Evolutionary conservation across 2,113 vertebrate genomes (phyloP), one percentile per base, ranked within the genome.

Genomic region (Scortum barcoo): DNA sequence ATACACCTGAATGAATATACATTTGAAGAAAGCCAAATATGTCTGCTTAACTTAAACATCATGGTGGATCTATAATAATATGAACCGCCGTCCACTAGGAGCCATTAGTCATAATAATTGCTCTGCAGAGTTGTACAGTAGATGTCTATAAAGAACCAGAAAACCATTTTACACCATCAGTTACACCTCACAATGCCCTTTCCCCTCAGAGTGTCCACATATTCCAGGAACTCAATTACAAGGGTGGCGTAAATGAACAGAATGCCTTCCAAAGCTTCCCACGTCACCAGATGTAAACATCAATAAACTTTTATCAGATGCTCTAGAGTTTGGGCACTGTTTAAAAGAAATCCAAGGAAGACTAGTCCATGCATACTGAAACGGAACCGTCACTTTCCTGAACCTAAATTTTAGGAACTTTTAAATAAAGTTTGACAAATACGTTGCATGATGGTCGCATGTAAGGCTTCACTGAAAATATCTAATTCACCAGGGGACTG

Each of bases 261-360:
- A 57, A 81, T 88, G 44, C 68, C 76, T 80, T 86, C 66, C 62
- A 73, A 40, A 60, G 46, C 77, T 50, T 78, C 42, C 36, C 78
- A 74, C 77, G 84, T 66, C 84, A 63, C 81, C 72, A 80, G 69
- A 85, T 76, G 78, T 88, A 88, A 85, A 80, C 84, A 88, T 85
- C 82, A 86, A 81, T 83, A 80, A 80, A 81, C 10, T 73, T 88
- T 84, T 65, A 86, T 86, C 58, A 42, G 74, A 74, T 68, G 84
- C 73, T 76, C 60, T 79, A 74, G 50, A 51, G 82, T 60, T 56
- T 58, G 66, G 17, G 11, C 40, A 57, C 36, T 71, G 26, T 61
- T 71, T 72, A 68, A 72, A 75, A 51, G 8, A 72, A 56, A 67
- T 56, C 44, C 44, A 46, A 46, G 44, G 40, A 42, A 12, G 40